A percentile compares a stretch with the other conserved stretches of the same genome.
Conservation (phyloP, 53 echinoderm and acorn worm species). For the Echinarachnius parma region DNA sequence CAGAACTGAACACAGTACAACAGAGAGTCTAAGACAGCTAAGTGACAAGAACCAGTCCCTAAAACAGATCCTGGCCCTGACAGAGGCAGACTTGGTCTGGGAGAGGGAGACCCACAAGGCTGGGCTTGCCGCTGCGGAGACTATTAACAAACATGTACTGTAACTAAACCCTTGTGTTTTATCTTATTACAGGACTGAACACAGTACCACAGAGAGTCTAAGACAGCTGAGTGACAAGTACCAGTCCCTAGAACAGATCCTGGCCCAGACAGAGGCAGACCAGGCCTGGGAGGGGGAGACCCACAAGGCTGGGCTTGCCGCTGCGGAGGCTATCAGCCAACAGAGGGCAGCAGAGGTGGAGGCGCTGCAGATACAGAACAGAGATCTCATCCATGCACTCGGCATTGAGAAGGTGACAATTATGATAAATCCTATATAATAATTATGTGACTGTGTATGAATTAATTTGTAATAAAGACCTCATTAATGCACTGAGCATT, state of each 20-base stretch:
- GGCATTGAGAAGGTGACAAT: constrained; percentile 58
- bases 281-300: constrained; percentile 14
- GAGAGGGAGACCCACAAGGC: constrained; percentile 24
- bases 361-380: constrained; percentile 40
- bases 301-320: constrained; percentile 36
- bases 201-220: constrained; percentile 26
- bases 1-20: constrained; percentile 42
- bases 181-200: constrained; percentile 31
- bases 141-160: constrained; percentile 7
- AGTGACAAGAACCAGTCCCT: constrained; percentile 54
- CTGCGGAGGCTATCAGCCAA: constrained; percentile 33
- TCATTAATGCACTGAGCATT: too few species aligned
- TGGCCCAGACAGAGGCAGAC: constrained; percentile 36
- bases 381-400: constrained; percentile 48
- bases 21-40: constrained; percentile 30
- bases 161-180: background rate
- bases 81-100: constrained; percentile 32
- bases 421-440: too few species aligned
- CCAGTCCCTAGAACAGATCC: constrained; percentile 49
- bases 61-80: constrained; percentile 35
- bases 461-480: too few species aligned
- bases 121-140: constrained; percentile 34
- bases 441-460: too few species aligned
- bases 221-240: constrained; percentile 45
- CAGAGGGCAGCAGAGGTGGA: constrained; percentile 34